These are phyloP conservation scores for Xiphophorus birchmanni DNA, from an alignment of 2,797 vertebrate species.

Conservation along the genomic window DNA sequence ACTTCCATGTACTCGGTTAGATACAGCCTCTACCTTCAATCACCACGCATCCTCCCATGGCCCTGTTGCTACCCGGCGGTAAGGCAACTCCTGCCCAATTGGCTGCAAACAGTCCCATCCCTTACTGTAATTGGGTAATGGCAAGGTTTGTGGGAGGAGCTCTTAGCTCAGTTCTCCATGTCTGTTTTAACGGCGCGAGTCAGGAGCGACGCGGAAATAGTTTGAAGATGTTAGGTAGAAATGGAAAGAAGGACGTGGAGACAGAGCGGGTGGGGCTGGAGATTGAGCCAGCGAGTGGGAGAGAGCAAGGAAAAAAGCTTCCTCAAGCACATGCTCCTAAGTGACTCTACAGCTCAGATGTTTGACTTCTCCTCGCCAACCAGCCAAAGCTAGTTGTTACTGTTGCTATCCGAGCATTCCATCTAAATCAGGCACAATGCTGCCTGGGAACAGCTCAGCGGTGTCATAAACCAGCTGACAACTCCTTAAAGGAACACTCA, in stretches of 20 bases:
- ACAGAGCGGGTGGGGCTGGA: slow-evolving; percentile 23
- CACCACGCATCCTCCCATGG: slow-evolving; percentile 71
- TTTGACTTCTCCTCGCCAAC: slow-evolving; percentile 61
- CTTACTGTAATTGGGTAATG: slow-evolving; percentile 70
- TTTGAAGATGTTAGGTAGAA: slow-evolving; percentile 83
- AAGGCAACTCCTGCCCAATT: slow-evolving; percentile 79
- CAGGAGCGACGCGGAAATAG: slow-evolving; percentile 84
- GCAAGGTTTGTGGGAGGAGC: slow-evolving; percentile 72
- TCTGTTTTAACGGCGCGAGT: slow-evolving; percentile 76
- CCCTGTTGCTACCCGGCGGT: slow-evolving; percentile 87
- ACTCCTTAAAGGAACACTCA: slow-evolving; percentile 53
- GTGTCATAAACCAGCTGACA: slow-evolving; percentile 60
- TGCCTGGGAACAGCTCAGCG: slow-evolving; percentile 76
- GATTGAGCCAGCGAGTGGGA: slow-evolving; percentile 12
- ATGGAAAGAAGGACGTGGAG: slow-evolving; percentile 53
- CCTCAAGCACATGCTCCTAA: slow-evolving; percentile 61
- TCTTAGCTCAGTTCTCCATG: slow-evolving; percentile 65
- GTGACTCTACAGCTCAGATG: slow-evolving; percentile 66
- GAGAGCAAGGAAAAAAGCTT: slow-evolving; percentile 32
- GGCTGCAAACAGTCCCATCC: slow-evolving; percentile 64
- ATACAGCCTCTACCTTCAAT: slow-evolving; percentile 64
- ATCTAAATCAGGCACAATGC: slow-evolving; percentile 78
- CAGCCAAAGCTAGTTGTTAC: slow-evolving; percentile 72
- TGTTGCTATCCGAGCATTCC: slow-evolving; percentile 77
- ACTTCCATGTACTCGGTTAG: slow-evolving; percentile 73